Conservation (phyloP, 2,888 invertebrate genomes). For the Euplexia lucipara region DNA sequence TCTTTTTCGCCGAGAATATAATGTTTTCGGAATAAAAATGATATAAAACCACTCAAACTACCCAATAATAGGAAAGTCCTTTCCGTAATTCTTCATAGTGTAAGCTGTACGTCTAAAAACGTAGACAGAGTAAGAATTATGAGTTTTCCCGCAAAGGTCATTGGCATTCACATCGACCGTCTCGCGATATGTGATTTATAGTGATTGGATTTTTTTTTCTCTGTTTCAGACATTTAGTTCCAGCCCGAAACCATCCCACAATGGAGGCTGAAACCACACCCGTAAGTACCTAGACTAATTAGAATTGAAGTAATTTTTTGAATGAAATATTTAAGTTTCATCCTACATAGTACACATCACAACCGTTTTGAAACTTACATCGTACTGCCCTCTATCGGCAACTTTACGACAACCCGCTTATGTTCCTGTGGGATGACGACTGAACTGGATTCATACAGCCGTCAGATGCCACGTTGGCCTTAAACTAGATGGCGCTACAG, state of each 20-base stretch:
- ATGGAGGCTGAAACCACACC: conserved; percentile 84
- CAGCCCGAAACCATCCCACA: conserved; percentile 70
- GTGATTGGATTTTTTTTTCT: conserved; percentile 66
- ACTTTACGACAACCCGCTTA: conserved; percentile 50
- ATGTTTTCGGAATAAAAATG: conserved; percentile 24
- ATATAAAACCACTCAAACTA: conserved; percentile 24
- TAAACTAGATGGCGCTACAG: conserved; percentile 59
- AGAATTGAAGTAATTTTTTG: conserved; percentile 14
- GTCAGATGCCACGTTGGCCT: neutral
- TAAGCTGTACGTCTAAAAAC: conserved; percentile 52
- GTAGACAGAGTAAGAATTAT: conserved; percentile 61
- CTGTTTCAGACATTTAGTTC: conserved; percentile 82
- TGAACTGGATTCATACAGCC: conserved; percentile 19
- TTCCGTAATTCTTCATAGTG: conserved; percentile 42
- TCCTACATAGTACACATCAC: conserved; percentile 73
- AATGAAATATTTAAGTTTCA: conserved; percentile 47
- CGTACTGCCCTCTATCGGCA: conserved; percentile 79
- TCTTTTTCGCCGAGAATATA: conserved; percentile 8
- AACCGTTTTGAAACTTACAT: conserved; percentile 67
- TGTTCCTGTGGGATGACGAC: conserved; percentile 62
- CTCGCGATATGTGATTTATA: conserved; percentile 62
- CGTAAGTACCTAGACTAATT: conserved; percentile 79
- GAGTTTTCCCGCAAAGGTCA: conserved; percentile 69
- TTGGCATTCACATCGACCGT: conserved; percentile 68
- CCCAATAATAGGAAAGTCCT: conserved; percentile 35